Evolutionary conservation across 2,888 invertebrate species (phyloP), one percentile per base, ranked within the genome.

Genomic region (Halictus quadricinctus): DNA sequence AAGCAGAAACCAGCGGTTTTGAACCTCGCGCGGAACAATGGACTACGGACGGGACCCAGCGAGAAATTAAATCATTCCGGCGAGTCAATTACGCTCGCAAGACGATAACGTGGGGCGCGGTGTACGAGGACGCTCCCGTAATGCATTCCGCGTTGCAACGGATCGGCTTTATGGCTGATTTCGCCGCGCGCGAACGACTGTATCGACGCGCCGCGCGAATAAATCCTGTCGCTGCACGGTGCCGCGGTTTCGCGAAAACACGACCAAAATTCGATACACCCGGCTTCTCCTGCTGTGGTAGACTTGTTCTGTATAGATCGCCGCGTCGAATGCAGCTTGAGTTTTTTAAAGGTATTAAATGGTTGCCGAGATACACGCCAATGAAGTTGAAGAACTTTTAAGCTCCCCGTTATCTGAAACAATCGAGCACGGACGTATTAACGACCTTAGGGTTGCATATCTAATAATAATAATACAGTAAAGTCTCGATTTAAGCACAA

Each of bases 131-230:
- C 58, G 1, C 58, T 4, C 58, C n/a, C n/a, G n/a, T n/a, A n/a
- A 58, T 58, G 58, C n/a, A 58, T 58, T 58, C 58, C 12, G 58
- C 12, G n/a, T 58, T n/a, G 58, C 12, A 58, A n/a, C n/a, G n/a
- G n/a, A 58, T 58, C 58, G n/a, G n/a, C n/a, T 58, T 58, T 58
- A 58, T 58, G 58, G n/a, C n/a, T 58, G n/a, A n/a, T 58, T 58
- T 58, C n/a, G 58, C n/a, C 12, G 58, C 58, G 58, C 58, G 58
- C n/a, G n/a, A 58, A 58, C n/a, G 58, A 54, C 58, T 58, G n/a
- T 12, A 58, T 58, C 58, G 58, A 58, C 58, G 58, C n/a, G 54
- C 21, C 8, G 54, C 54, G 10, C 54, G 54, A 54, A 54, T 54
- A n/a, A 54, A 54, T 50, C 8, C 21, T 21, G 50, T 8, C 54